phyloP scores from a whole-genome alignment of 2,888 invertebrate genomes.

The Nemoura dubitans region DNA sequence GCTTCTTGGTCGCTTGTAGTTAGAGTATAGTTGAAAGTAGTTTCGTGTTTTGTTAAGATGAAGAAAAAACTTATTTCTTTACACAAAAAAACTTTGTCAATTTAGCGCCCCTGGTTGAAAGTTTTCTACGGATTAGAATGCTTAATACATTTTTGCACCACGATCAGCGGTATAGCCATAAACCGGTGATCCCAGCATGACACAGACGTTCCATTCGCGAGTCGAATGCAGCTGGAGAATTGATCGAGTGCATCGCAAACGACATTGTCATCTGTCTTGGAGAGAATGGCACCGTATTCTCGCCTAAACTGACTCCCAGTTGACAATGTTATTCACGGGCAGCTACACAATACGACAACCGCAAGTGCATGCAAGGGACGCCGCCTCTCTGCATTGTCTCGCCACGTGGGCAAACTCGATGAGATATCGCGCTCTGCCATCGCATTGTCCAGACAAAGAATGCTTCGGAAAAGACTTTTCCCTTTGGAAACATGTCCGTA shows the following conservation, averaged over 20 bases:
- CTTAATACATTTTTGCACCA: neutral
- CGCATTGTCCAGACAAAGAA: slow-evolving; percentile 4
- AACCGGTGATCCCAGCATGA: neutral
- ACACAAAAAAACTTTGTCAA: slow-evolving; percentile 29
- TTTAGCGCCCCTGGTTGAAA: neutral
- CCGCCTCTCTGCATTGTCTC: neutral
- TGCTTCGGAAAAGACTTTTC: neutral
- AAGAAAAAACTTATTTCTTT: slow-evolving; percentile 19
- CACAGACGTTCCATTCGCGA: neutral
- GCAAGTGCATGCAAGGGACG: neutral
- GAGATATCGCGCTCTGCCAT: neutral
- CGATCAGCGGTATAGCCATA: neutral
- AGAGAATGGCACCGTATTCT: neutral
- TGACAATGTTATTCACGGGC: neutral
- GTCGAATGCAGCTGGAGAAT: neutral
- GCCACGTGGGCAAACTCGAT: neutral
- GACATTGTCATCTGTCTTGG: neutral
- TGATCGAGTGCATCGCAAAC: neutral
- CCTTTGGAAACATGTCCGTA: neutral
- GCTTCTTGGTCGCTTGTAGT: neutral
- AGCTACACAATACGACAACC: neutral
- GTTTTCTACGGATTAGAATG: slow-evolving; percentile 24
- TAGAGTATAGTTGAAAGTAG: slow-evolving; percentile 28
- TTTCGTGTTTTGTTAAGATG: slow-evolving; percentile 24
- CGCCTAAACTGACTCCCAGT: neutral